Base-by-base conservation (phyloP, 2,888 invertebrate genomes). In the Melieria crassipennis region DNA sequence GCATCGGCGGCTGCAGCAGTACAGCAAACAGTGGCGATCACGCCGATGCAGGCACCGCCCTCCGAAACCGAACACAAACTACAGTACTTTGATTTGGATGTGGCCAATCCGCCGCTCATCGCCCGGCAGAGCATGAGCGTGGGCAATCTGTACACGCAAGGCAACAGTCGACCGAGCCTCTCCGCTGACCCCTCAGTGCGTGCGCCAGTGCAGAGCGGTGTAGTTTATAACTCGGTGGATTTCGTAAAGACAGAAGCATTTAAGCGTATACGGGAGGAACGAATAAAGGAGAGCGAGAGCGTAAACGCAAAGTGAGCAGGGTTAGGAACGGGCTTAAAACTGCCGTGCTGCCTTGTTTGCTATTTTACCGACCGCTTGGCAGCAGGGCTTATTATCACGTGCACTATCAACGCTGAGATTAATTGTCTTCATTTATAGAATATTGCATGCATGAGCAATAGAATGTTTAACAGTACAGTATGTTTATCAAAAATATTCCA, bases 191-290 rank as follows among this genome's bases (percentile, higher is more conserved):
- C 86, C 57, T 86, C 86, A 13, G 82, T 86, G 13, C 87, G 88
- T 70, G 85, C 86, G n/a, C 87, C 88, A 45, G 84, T 86, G 52
- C 87, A 86, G 75, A 87, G 87, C 75, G 81, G 85, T 68, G 89
- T 93, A 0, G 94, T 94, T 7, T 97, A 97, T 87, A 95, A 96
- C 85, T 94, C 94, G 1, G 96, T 98, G 0, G 97, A 98, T 88
- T 97, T 97, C 88, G 88, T 95, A 66, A 97, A 96, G 88, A 98
- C 97, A 0, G 93, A 95, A 84, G 97, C 97, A 6, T 95, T 98
- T 82, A 95, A 94, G 86, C 92, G 93, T 73, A 96, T 94, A 52
- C 90, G 93, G 66, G 92, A 93, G 83, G 92, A 93, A 73, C 82
- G 86, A 72, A 82, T 82, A 72, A 85, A 82, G 81, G 92, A 84